Evolutionary conservation across 2,888 invertebrate genomes (phyloP).

Genomic region (Aphidoletes aphidimyza): DNA sequence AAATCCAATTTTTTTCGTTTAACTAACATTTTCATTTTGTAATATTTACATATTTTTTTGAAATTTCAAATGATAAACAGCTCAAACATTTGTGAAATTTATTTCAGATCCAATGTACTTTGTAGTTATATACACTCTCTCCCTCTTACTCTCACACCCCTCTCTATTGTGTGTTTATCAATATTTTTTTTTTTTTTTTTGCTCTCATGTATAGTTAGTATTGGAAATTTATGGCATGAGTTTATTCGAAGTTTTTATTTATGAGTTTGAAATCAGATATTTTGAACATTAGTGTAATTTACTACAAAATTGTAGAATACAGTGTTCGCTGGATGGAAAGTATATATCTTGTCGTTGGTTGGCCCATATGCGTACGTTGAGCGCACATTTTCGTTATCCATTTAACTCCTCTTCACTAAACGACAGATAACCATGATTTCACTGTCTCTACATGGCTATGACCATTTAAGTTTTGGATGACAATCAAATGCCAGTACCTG

Average conservation of each 20-base stretch:
- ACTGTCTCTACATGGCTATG: not conserved
- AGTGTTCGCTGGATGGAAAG: not conserved
- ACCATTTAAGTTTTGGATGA: conserved; percentile 12
- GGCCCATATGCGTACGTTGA: not conserved
- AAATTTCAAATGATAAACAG: too few relatives aligned
- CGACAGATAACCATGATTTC: conserved; percentile 17
- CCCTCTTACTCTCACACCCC: too few relatives aligned
- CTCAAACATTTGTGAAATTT: too few relatives aligned
- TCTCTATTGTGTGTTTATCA: not conserved
- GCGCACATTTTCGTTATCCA: not conserved
- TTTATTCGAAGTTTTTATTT: conserved; percentile 45
- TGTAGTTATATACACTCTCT: too few relatives aligned
- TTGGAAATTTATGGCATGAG: conserved; percentile 21
- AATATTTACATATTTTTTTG: too few relatives aligned
- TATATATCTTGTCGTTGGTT: conserved; percentile 20
- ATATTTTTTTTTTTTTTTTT: not conserved
- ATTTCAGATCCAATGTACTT: too few relatives aligned
- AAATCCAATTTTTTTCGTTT: too few relatives aligned
- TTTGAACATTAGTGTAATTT: conserved; percentile 39
- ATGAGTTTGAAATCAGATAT: conserved; percentile 36
- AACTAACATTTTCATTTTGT: too few relatives aligned
- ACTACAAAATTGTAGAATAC: conserved; percentile 21
- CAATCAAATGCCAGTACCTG: conserved; percentile 28
- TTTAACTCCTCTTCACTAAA: not conserved
- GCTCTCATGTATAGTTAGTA: not conserved